phyloP scores from a whole-genome alignment of 2,797 vertebrate species.

The Aratinga solstitialis region DNA sequence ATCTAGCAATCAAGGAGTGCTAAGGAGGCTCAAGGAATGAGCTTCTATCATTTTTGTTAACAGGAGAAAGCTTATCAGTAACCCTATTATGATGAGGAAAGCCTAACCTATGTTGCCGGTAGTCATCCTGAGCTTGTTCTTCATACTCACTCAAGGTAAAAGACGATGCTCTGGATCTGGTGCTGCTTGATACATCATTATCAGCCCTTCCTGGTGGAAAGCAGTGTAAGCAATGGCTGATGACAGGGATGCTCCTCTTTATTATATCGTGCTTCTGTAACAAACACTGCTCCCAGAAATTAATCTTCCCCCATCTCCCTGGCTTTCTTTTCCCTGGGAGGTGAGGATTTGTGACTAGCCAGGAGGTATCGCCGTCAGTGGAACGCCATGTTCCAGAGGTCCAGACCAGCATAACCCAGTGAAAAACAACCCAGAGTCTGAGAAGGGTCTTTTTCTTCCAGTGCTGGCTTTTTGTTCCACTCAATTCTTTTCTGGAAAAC shows the following conservation, averaged over 20 bases:
- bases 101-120: background rate
- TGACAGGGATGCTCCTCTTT: background rate
- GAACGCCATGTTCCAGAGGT: background rate
- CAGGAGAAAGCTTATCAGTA: background rate
- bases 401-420: background rate
- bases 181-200: background rate
- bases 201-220: background rate
- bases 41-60: background rate
- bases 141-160: background rate
- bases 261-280: background rate
- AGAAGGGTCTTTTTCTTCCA: background rate
- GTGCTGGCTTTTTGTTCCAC: background rate
- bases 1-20: background rate
- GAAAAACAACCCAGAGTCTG: background rate
- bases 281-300: background rate
- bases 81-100: background rate
- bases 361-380: fast-evolving
- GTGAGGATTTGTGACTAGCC: background rate
- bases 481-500: slow-evolving; percentile 13
- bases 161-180: background rate
- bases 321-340: background rate
- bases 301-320: background rate
- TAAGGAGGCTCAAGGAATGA: background rate
- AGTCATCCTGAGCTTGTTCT: background rate
- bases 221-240: background rate